These are phyloP conservation scores for Brenthis hecate DNA, from an alignment of 2,888 invertebrate species.

Conservation along the genomic window DNA sequence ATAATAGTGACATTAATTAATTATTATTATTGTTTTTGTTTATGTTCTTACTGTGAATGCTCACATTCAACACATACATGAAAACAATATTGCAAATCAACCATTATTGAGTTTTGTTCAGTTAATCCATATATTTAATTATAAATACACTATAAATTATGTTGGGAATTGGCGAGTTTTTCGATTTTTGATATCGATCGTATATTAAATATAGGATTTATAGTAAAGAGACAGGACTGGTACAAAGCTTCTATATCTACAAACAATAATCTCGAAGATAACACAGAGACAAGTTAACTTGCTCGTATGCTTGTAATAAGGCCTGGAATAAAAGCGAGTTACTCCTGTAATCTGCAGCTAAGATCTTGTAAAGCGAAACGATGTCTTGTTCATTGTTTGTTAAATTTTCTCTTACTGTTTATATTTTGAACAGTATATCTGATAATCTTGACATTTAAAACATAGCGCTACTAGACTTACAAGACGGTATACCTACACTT, in stretches of 20 bases:
- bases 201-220: constrained; percentile 38
- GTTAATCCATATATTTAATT: no score
- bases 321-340: constrained; percentile 62
- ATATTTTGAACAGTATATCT: constrained; percentile 24
- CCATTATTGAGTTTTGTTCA: no score
- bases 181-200: constrained; percentile 20
- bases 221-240: constrained; percentile 28
- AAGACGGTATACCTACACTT: background rate
- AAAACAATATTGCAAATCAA: no score
- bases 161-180: no score
- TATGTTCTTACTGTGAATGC: no score
- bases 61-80: no score
- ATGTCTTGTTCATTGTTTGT: constrained; percentile 66
- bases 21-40: no score
- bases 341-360: constrained; percentile 70
- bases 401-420: constrained; percentile 40
- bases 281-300: constrained; percentile 77
- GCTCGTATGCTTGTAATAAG: constrained; percentile 70
- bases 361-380: constrained; percentile 79
- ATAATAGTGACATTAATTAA: no score
- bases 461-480: background rate
- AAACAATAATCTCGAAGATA: constrained; percentile 74
- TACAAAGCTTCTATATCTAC: constrained; percentile 65
- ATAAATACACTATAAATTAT: no score
- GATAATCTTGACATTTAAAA: constrained; percentile 19